A percentile compares a stretch with the other conserved stretches of the same genome.
Conservation (phyloP, 2,888 invertebrate species). For the Homarus gammarus region DNA sequence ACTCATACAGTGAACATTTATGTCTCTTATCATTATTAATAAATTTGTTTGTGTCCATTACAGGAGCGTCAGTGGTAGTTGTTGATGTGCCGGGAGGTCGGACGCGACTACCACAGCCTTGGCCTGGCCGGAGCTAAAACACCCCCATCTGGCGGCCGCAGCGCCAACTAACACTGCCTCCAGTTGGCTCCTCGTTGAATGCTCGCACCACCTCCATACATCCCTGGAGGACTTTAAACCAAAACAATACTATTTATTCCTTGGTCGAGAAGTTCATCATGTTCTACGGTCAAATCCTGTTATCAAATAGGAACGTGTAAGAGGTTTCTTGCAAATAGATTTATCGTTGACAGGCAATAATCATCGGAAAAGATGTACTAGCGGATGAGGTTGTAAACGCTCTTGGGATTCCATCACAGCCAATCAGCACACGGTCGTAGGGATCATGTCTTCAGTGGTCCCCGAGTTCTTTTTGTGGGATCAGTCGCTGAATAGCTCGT, state of each 20-base stretch:
- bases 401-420: conserved; percentile 41
- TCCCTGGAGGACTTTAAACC: not conserved
- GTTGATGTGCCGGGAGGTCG: not conserved
- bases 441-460: conserved; percentile 66
- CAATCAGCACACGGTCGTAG: conserved; percentile 58
- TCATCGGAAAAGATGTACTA: conserved; percentile 39
- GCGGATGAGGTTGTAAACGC: conserved; percentile 22
- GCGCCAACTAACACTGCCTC: conserved; percentile 34
- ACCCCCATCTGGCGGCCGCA: conserved; percentile 53
- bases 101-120: not conserved
- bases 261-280: not conserved
- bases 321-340: not conserved
- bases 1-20: not conserved
- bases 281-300: not conserved
- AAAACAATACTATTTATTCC: not conserved
- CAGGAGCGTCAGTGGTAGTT: not conserved
- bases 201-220: conserved; percentile 9
- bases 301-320: not conserved
- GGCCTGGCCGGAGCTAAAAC: conserved; percentile 24
- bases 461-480: conserved; percentile 69
- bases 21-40: not conserved
- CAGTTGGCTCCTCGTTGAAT: not conserved
- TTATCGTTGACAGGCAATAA: conserved; percentile 14
- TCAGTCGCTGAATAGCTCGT: conserved; percentile 69
- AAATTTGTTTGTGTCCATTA: conserved; percentile 12